Evolutionary conservation across 1,140 invertebrate species (phyloP).

Genomic region (Meloidogyne floridensis): DNA sequence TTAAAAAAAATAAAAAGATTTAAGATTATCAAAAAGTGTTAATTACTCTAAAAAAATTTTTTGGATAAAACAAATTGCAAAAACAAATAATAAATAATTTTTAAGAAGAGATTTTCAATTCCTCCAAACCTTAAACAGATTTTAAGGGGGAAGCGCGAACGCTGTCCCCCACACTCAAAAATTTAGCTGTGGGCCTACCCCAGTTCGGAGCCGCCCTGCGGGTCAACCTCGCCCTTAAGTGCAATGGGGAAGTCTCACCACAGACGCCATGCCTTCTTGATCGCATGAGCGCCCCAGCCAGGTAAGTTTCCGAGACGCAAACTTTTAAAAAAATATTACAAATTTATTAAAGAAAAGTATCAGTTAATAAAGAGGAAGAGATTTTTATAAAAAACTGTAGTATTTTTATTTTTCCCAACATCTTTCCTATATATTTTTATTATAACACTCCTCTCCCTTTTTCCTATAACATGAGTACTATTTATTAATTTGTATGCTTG

Average conservation of each 20-base stretch:
- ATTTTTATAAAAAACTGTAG: background rate
- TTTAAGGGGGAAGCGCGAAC: constrained; percentile 37
- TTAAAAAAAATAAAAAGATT: background rate
- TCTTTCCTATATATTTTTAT: background rate
- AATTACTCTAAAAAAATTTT: too few relatives aligned
- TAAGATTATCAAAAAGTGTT: background rate
- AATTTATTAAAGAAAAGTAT: background rate
- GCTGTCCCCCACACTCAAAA: constrained; percentile 35
- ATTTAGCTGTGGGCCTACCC: constrained; percentile 37
- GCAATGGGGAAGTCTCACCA: constrained; percentile 38
- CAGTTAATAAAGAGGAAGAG: background rate
- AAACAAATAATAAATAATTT: too few relatives aligned
- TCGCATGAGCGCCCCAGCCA: constrained; percentile 30
- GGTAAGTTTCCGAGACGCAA: constrained; percentile 35
- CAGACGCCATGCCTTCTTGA: constrained; percentile 27
- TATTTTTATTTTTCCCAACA: background rate
- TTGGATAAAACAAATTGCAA: too few relatives aligned
- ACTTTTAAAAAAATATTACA: background rate
- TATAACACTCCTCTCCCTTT: background rate
- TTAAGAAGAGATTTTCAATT: too few relatives aligned
- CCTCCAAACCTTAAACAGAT: too few relatives aligned
- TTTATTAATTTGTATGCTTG: background rate
- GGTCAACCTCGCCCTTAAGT: constrained; percentile 34
- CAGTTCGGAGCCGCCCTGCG: constrained; percentile 33
- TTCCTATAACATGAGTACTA: background rate